Evolutionary conservation across 2,113 vertebrate genomes (phyloP).

Genomic region (Laterallus jamaicensis): DNA sequence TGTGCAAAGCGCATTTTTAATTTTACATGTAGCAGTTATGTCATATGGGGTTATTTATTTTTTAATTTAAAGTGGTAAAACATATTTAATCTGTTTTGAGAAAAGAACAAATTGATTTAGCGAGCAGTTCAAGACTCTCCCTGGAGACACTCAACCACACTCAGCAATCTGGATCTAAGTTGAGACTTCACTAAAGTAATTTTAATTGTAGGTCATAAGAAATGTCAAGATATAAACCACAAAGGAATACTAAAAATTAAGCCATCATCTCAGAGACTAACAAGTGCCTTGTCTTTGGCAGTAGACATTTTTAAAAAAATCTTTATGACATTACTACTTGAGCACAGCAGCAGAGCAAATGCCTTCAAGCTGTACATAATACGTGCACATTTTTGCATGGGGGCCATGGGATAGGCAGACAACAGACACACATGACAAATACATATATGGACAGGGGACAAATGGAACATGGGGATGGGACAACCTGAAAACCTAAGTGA

Average conservation of each 20-base stretch:
- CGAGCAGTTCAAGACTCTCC: constrained; percentile 31
- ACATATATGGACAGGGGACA: no score
- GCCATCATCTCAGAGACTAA: constrained; percentile 20
- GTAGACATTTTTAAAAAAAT: neutral
- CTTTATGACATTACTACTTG: neutral
- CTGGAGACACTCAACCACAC: constrained; percentile 31
- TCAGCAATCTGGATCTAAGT: constrained; percentile 35
- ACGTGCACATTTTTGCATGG: neutral
- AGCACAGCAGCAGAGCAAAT: neutral
- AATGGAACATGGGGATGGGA: no score
- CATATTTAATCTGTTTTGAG: constrained; percentile 57
- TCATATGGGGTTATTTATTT: constrained; percentile 51
- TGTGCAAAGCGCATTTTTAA: neutral
- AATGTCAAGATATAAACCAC: constrained; percentile 45
- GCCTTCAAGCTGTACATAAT: neutral
- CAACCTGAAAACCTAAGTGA: neutral
- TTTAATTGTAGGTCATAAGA: constrained; percentile 57
- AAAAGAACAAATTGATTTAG: constrained; percentile 57
- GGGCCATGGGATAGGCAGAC: no score
- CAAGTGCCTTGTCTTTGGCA: neutral
- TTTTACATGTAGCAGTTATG: constrained; percentile 2
- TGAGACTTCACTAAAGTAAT: constrained; percentile 6
- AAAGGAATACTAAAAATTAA: constrained; percentile 59
- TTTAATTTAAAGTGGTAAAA: constrained; percentile 44
- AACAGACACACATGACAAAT: no score